Percentiles rank a stretch among this genome's conserved stretches.
Evolutionary conservation across 2,888 invertebrate genomes (phyloP).

Genomic region (Leucania comma): DNA sequence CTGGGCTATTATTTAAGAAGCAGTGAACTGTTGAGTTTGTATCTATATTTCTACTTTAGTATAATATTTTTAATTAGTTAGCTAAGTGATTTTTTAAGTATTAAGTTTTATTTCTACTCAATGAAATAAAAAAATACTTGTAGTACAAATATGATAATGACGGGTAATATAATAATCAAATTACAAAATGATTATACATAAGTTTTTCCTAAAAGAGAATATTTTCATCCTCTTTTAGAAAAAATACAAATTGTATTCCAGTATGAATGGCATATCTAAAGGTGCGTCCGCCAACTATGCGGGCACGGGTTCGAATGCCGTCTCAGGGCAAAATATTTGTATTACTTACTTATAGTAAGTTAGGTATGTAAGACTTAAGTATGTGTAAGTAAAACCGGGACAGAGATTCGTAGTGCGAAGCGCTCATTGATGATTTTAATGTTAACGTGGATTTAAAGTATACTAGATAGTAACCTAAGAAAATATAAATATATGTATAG

Average conservation of each 20-base stretch:
- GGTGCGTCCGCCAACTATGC: conserved; percentile 1
- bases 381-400: conserved; percentile 5
- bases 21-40: not conserved
- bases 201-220: no score
- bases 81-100: no score
- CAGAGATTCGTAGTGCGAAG: conserved; percentile 22
- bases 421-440: conserved; percentile 41
- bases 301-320: conserved; percentile 21
- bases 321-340: conserved; percentile 39
- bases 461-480: not conserved
- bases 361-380: not conserved
- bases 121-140: no score
- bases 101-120: no score
- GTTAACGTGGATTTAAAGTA: not conserved
- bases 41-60: no score
- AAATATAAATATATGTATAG: not conserved
- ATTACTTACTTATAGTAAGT: conserved; percentile 3
- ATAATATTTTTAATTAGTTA: no score
- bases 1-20: not conserved
- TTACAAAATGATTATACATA: not conserved
- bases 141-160: no score
- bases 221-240: not conserved
- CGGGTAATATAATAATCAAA: not conserved
- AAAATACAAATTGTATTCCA: not conserved
- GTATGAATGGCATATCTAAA: not conserved